These are phyloP conservation scores for Dissostichus mawsoni DNA, from an alignment of 2,113 vertebrate genomes.

Conservation along the genomic window DNA sequence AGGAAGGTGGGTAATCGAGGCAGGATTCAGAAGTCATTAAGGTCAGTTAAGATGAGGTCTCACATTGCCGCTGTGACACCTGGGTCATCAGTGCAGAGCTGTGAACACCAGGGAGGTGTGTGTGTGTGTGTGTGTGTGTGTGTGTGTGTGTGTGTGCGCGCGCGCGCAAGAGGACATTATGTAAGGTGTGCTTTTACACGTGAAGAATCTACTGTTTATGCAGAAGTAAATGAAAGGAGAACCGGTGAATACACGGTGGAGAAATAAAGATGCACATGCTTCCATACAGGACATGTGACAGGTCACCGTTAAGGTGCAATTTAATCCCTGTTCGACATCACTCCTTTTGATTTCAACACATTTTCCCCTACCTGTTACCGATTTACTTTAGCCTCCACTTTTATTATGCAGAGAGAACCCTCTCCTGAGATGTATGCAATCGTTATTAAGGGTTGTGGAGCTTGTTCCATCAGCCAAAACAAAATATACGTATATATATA, in stretches of 20 bases:
- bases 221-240: background rate
- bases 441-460: too few relatives aligned
- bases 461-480: too few relatives aligned
- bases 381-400: too few relatives aligned
- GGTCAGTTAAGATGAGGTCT: constrained; percentile 65
- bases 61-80: constrained; percentile 32
- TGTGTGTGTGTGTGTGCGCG: too few relatives aligned
- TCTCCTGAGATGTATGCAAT: too few relatives aligned
- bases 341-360: background rate
- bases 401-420: too few relatives aligned
- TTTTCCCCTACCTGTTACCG: too few relatives aligned
- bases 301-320: background rate
- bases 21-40: constrained; percentile 62
- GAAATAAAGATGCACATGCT: background rate
- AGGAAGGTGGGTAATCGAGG: constrained; percentile 31
- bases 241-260: background rate
- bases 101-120: constrained; percentile 12
- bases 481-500: too few relatives aligned
- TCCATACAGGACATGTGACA: background rate
- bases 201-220: background rate
- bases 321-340: background rate
- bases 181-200: background rate
- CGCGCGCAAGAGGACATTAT: background rate
- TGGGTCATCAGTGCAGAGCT: constrained; percentile 50
- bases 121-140: constrained; percentile 9